A percentile compares a stretch with the other conserved stretches of the same genome.
phyloP scores from a whole-genome alignment of 2,797 vertebrate species.

The Micrastur ruficollis region DNA sequence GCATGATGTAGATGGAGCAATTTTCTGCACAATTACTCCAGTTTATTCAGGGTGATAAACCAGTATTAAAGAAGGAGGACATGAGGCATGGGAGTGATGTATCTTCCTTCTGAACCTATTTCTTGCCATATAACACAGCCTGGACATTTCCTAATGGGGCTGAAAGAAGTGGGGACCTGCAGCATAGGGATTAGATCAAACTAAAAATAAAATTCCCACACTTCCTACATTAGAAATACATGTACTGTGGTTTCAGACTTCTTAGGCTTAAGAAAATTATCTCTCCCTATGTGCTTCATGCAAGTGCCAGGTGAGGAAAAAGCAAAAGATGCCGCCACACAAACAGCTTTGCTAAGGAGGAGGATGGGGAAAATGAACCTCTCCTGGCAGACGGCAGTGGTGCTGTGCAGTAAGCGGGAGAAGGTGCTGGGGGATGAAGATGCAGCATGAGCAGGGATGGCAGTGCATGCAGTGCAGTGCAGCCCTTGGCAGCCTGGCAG shows the following conservation, averaged over 20 bases:
- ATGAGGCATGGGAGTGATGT: background rate
- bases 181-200: background rate
- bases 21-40: conserved; percentile 49
- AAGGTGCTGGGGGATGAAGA: background rate
- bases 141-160: background rate
- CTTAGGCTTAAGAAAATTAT: background rate
- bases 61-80: background rate
- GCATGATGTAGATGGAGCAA: background rate
- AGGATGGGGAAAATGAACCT: background rate
- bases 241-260: background rate
- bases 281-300: background rate
- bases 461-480: background rate
- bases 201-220: background rate
- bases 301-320: background rate
- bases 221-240: background rate
- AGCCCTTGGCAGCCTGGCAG: background rate
- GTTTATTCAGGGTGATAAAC: conserved; percentile 30
- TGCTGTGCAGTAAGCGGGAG: accelerated
- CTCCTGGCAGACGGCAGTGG: background rate
- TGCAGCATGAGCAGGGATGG: background rate
- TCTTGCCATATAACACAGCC: background rate
- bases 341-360: background rate
- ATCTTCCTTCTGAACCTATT: background rate
- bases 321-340: background rate
- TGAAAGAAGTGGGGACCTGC: background rate